Evolutionary conservation across 2,113 vertebrate genomes (phyloP).

Genomic region (Pontoporia blainvillei): DNA sequence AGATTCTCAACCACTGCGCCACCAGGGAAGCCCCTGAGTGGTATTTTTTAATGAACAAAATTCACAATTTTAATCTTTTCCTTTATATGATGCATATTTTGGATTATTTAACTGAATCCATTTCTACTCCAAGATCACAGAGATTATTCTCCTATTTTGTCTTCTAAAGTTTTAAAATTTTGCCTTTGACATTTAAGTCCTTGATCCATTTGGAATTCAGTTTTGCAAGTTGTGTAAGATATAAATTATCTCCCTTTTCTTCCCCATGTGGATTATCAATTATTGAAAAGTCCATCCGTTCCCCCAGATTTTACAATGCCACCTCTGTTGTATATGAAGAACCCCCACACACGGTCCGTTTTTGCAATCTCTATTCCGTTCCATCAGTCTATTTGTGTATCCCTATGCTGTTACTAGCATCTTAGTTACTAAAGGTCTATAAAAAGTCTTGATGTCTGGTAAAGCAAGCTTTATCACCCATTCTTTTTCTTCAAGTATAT

Average conservation of each 20-base stretch:
- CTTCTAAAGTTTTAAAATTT: neutral
- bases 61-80: neutral
- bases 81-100: neutral
- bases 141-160: neutral
- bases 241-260: neutral
- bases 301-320: neutral
- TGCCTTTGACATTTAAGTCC: neutral
- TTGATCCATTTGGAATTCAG: neutral
- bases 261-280: neutral
- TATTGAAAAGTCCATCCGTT: neutral
- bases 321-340: neutral
- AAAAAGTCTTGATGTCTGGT: neutral
- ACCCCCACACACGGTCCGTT: neutral
- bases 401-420: neutral
- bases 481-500: slow-evolving; percentile 10
- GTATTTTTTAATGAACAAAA: neutral
- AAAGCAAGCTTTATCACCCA: neutral
- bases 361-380: neutral
- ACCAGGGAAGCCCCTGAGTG: neutral
- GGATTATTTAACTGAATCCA: neutral
- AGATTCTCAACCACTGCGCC: too few species aligned
- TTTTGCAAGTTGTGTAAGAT: neutral
- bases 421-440: neutral
- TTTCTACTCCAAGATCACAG: neutral
- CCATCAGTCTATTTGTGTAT: neutral